These are phyloP conservation scores for Tylochromis polylepis DNA, from an alignment of 2,113 vertebrate genomes.

Conservation along the genomic window DNA sequence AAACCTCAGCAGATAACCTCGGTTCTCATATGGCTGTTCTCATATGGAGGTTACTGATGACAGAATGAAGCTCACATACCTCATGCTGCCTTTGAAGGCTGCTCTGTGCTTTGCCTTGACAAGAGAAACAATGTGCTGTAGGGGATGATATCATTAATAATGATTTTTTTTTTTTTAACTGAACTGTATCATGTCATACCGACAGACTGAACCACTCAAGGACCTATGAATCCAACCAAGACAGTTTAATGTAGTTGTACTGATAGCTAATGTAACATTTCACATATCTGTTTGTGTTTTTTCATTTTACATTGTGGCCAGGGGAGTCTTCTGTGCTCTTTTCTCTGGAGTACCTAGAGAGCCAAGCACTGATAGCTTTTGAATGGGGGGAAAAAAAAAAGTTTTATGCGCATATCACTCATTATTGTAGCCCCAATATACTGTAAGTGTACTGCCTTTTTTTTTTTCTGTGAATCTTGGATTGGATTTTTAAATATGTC, in stretches of 20 bases:
- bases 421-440: slow-evolving; percentile 61
- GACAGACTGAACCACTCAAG: slow-evolving; percentile 17
- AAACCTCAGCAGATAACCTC: slow-evolving; percentile 10
- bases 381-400: slow-evolving; percentile 35
- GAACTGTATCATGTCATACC: slow-evolving; percentile 24
- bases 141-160: slow-evolving; percentile 1
- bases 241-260: slow-evolving; percentile 24
- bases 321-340: slow-evolving; percentile 23
- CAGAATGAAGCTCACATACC: slow-evolving; percentile 43
- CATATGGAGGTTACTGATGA: not conserved
- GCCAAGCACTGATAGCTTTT: slow-evolving; percentile 72
- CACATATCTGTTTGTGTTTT: slow-evolving; percentile 26
- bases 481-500: slow-evolving; percentile 67
- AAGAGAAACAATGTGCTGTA: slow-evolving; percentile 30
- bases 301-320: slow-evolving; percentile 24
- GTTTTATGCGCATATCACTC: slow-evolving; percentile 64
- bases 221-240: slow-evolving; percentile 34
- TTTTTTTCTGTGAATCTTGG: slow-evolving; percentile 69
- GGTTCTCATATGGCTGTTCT: not conserved
- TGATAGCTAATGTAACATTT: slow-evolving; percentile 21
- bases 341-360: slow-evolving; percentile 24
- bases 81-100: slow-evolving; percentile 43
- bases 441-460: slow-evolving; percentile 56
- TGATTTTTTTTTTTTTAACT: slow-evolving; percentile 11
- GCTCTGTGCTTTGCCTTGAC: slow-evolving; percentile 48